Evolutionary conservation across 1,140 invertebrate species (phyloP).

Genomic region (Nilaparvata lugens): DNA sequence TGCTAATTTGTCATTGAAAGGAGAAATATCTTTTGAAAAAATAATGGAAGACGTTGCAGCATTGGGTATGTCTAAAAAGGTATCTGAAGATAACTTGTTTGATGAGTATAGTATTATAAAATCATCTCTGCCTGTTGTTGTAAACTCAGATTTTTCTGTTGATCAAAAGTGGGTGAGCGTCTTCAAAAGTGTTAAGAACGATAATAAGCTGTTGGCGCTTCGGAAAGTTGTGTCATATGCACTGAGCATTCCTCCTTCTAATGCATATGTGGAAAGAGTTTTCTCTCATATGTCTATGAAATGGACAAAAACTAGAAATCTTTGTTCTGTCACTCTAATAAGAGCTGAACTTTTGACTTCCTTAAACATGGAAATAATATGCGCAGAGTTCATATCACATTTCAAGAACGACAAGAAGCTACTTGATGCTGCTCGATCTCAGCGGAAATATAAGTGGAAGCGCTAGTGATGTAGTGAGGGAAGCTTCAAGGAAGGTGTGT

Average conservation of each 20-base stretch:
- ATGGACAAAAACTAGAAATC: constrained; percentile 10
- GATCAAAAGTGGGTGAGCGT: not conserved
- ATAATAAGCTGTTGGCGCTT: not conserved
- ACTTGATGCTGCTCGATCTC: too few relatives aligned
- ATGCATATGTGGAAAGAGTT: not conserved
- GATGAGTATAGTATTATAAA: not conserved
- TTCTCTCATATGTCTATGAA: constrained; percentile 5
- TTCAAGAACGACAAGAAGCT: too few relatives aligned
- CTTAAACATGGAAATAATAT: not conserved
- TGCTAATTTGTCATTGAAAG: not conserved
- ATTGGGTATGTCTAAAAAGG: constrained; percentile 2
- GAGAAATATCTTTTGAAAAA: constrained; percentile 1
- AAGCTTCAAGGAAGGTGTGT: too few relatives aligned
- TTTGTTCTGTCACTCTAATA: constrained; percentile 7
- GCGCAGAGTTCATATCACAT: too few relatives aligned
- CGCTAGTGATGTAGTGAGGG: too few relatives aligned
- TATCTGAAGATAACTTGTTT: not conserved
- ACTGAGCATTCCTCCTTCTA: constrained; percentile 6
- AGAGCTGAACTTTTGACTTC: constrained; percentile 8
- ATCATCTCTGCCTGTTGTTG: not conserved
- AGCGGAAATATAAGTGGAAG: too few relatives aligned
- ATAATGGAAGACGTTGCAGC: constrained; percentile 4
- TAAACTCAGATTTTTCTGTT: not conserved
- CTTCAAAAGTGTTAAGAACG: not conserved
- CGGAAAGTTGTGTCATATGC: not conserved